These are phyloP conservation scores for Xestia c-nigrum DNA, from an alignment of 2,888 invertebrate species.

Conservation along the genomic window DNA sequence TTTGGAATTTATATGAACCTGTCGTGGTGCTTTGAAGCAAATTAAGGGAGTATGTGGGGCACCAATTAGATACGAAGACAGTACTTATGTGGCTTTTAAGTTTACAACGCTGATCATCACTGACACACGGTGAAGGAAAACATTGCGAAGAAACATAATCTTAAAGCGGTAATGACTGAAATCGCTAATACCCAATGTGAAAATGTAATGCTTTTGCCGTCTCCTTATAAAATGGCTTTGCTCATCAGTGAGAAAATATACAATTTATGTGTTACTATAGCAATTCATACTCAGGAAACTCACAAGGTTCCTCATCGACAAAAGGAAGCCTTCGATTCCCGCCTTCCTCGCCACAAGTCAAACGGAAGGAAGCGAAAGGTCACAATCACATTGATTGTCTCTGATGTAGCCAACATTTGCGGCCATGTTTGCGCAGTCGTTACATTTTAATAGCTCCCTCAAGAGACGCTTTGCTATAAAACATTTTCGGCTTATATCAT, in stretches of 20 bases:
- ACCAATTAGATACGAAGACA: neutral
- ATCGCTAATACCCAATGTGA: neutral
- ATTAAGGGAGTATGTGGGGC: neutral
- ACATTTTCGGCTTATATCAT: slow-evolving; percentile 48
- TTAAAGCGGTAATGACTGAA: neutral
- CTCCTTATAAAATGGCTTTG: neutral
- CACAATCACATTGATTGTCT: slow-evolving; percentile 29
- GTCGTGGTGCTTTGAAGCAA: neutral
- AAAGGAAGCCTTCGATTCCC: slow-evolving; percentile 41
- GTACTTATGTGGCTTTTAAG: neutral
- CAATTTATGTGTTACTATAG: neutral
- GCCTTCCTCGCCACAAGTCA: slow-evolving; percentile 24
- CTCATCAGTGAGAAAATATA: neutral
- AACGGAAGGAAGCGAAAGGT: slow-evolving; percentile 43
- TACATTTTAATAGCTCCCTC: slow-evolving; percentile 41
- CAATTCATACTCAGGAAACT: slow-evolving; percentile 20
- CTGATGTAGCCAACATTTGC: slow-evolving; percentile 10
- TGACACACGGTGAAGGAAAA: neutral
- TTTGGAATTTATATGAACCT: slow-evolving; percentile 16
- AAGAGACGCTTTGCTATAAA: slow-evolving; percentile 23
- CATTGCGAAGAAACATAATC: neutral
- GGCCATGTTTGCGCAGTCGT: slow-evolving; percentile 22
- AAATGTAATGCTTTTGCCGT: neutral
- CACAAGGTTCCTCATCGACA: slow-evolving; percentile 39
- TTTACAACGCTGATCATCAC: neutral